phyloP scores from a whole-genome alignment of 2,888 invertebrate species.

The Hydriomena furcata region DNA sequence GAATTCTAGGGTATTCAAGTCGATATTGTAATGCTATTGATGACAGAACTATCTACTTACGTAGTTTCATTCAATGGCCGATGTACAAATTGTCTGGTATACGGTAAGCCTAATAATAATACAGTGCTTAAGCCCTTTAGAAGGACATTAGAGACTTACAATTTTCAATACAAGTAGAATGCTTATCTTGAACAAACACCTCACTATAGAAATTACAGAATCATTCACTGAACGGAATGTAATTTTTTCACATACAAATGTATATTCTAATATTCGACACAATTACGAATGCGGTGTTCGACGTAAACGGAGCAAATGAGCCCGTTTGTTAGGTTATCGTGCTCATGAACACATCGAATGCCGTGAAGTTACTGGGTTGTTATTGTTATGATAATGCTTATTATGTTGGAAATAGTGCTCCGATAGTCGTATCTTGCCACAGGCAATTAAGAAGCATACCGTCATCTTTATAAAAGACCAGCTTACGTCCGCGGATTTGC shows the following conservation, averaged over 20 bases:
- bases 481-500: slow-evolving; percentile 3
- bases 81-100: too few relatives aligned
- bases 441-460: slow-evolving; percentile 76
- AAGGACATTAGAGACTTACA: not conserved
- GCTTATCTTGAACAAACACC: not conserved
- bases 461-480: slow-evolving; percentile 55
- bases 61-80: too few relatives aligned
- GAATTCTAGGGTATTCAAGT: too few relatives aligned
- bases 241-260: not conserved
- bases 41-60: too few relatives aligned
- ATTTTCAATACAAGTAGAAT: not conserved
- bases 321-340: slow-evolving; percentile 50
- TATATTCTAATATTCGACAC: slow-evolving; percentile 2
- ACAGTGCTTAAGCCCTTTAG: slow-evolving; percentile 18
- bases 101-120: too few relatives aligned
- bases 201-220: slow-evolving; percentile 4
- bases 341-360: slow-evolving; percentile 59
- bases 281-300: slow-evolving; percentile 21
- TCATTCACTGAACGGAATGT: slow-evolving; percentile 5
- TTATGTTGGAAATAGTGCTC: slow-evolving; percentile 77
- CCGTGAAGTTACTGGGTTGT: slow-evolving; percentile 69
- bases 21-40: too few relatives aligned
- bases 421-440: slow-evolving; percentile 78
- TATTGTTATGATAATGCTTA: slow-evolving; percentile 81
- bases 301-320: slow-evolving; percentile 48